Evolutionary conservation across 2,113 vertebrate genomes (phyloP), one percentile per base, ranked within the genome.

Genomic region (Trochalopteron elliotii): DNA sequence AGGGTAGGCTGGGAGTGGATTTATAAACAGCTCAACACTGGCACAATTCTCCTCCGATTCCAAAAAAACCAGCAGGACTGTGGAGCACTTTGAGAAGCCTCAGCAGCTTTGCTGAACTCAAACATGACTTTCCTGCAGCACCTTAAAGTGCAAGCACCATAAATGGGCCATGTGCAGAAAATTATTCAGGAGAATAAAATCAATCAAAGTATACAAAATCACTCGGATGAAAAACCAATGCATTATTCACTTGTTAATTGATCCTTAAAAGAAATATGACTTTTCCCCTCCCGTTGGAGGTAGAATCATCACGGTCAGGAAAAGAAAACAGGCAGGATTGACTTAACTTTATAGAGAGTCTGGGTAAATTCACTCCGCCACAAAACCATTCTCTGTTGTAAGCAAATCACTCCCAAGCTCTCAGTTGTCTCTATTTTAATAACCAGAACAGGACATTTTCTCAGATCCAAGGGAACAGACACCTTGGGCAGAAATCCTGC

Each of bases 221-320:
- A 65, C 28, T 61, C 7, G 4, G 50, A 63, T 80, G 71, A 39
- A 67, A 83, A 60, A 56, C 2, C 1, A 3, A 78, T 42, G 4
- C 16, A 53, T 91, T 67, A 64, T 88, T 93, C 89, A 78, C 69
- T 80, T 71, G 24, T 22, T 94, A 95, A 92, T 80, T 90, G 37
- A 68, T 78, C 42, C 72, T 78, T 67, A 77, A 60, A 60, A 85
- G 53, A 90, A 76, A 85, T 72, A 82, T 1, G n/a, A 68, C 28
- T 42, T 28, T 22, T 4, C 12, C 9, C 3, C 11, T 10, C 5
- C 2, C 61, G 70, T 64, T 68, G 67, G 39, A 55, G 30, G 57
- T 10, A 61, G 67, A 83, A 80, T 80, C 28, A n/a, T 57, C 79
- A 24, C 4, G 13, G 76, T 70, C 35, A 87, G 45, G 57, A 74